These are phyloP conservation scores for Callionymus lyra DNA, from an alignment of 2,113 vertebrate species.

Conservation along the genomic window DNA sequence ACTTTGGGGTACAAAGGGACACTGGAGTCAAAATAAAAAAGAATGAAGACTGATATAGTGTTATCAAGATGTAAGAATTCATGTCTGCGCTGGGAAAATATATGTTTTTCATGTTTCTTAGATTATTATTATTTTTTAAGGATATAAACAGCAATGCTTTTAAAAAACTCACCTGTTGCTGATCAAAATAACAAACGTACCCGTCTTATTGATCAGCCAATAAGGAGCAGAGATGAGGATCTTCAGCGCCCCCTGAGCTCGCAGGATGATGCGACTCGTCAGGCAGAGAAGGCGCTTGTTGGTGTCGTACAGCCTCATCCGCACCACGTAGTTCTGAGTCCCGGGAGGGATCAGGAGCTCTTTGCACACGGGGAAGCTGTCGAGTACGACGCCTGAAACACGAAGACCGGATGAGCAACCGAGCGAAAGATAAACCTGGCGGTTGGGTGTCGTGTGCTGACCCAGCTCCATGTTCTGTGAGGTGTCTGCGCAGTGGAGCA, in stretches of 20 bases:
- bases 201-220: slow-evolving; percentile 95
- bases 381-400: slow-evolving; percentile 76
- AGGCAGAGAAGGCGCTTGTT: slow-evolving; percentile 81
- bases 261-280: slow-evolving; percentile 85
- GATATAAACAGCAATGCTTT: too few species aligned
- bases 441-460: slow-evolving; percentile 42
- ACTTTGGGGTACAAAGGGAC: too few species aligned
- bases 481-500: slow-evolving; percentile 84
- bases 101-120: too few species aligned
- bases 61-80: too few species aligned
- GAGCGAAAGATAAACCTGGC: neutral
- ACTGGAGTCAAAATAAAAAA: too few species aligned
- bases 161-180: too few species aligned
- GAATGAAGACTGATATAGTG: too few species aligned
- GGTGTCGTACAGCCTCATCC: slow-evolving; percentile 85
- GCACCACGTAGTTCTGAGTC: slow-evolving; percentile 91
- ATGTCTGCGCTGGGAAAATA: too few species aligned
- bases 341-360: slow-evolving; percentile 92
- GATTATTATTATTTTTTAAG: too few species aligned
- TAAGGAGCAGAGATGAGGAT: slow-evolving; percentile 89
- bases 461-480: slow-evolving; percentile 94
- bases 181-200: too few species aligned
- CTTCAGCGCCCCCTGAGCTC: slow-evolving; percentile 87
- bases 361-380: slow-evolving; percentile 87
- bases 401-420: neutral